Conservation (phyloP, 2,888 invertebrate genomes). For the Eupithecia abbreviata region DNA sequence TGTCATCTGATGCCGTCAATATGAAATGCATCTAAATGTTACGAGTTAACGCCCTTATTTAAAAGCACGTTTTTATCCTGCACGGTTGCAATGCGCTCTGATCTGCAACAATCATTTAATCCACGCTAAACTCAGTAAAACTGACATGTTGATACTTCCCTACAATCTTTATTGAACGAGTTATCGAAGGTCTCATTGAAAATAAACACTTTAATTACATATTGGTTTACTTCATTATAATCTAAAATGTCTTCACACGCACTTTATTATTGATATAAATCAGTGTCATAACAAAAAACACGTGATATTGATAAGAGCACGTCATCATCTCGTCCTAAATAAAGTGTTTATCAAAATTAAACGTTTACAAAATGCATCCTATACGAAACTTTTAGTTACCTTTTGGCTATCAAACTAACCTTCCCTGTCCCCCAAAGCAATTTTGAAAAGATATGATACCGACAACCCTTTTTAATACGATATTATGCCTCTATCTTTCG, state of each 20-base stretch:
- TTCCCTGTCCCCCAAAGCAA: slow-evolving; percentile 6
- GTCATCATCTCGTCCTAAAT: not conserved
- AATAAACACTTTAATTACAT: not conserved
- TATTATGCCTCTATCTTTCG: slow-evolving; percentile 79
- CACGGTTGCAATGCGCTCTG: too few relatives aligned
- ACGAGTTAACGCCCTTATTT: too few relatives aligned
- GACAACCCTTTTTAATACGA: slow-evolving; percentile 79
- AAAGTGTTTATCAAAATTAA: not conserved
- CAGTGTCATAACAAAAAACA: not conserved
- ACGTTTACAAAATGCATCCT: not conserved
- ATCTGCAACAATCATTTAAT: too few relatives aligned
- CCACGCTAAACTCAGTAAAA: not conserved
- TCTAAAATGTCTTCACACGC: not conserved
- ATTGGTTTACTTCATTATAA: not conserved
- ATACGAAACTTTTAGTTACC: not conserved
- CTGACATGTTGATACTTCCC: not conserved
- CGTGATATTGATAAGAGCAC: not conserved
- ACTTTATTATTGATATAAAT: not conserved
- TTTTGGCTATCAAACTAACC: not conserved
- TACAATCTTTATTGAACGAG: slow-evolving; percentile 1
- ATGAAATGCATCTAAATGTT: too few relatives aligned
- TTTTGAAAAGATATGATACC: slow-evolving; percentile 37
- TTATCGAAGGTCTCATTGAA: not conserved
- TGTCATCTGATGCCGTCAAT: too few relatives aligned
- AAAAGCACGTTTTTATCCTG: too few relatives aligned